These are phyloP conservation scores for Ferdinandea cuprea DNA, from an alignment of 2,888 invertebrate species.

Conservation along the genomic window DNA sequence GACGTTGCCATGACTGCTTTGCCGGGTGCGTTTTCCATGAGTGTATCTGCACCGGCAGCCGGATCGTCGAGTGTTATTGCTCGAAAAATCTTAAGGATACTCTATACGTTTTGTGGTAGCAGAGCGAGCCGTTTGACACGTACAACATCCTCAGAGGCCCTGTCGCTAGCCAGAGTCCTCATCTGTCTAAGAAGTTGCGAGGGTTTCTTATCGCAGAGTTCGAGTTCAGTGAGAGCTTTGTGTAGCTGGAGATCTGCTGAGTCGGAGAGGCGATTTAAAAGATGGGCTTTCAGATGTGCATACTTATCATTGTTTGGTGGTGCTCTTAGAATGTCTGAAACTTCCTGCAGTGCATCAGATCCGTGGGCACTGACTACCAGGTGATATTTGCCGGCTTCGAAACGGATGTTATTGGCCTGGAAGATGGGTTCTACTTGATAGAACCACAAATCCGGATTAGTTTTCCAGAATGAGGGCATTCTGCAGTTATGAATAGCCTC, in stretches of 20 bases:
- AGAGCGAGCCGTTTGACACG: constrained; percentile 3
- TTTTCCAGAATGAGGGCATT: too few species aligned
- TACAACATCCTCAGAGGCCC: neutral
- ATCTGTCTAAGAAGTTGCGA: constrained; percentile 24
- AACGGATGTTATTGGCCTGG: too few species aligned
- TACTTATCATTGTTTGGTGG: constrained; percentile 23
- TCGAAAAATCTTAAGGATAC: neutral
- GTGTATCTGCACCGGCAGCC: neutral
- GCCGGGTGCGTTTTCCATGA: neutral
- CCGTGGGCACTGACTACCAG: too few species aligned
- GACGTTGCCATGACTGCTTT: constrained; percentile 1
- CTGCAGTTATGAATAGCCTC: too few species aligned
- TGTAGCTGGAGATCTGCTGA: too few species aligned
- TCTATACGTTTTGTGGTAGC: constrained; percentile 1
- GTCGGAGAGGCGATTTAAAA: too few species aligned
- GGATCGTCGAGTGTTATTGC: neutral
- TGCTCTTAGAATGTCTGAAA: constrained; percentile 12
- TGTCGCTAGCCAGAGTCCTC: neutral
- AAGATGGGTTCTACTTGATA: too few species aligned
- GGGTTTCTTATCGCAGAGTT: constrained; percentile 3
- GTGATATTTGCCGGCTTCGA: too few species aligned
- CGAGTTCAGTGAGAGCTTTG: constrained; percentile 4
- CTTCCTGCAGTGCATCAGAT: too few species aligned
- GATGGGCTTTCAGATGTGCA: neutral
- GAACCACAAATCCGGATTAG: too few species aligned